These are phyloP conservation scores for Drosophila aff. DNA, from an alignment of 1,140 invertebrate species.

Conservation along the genomic window DNA sequence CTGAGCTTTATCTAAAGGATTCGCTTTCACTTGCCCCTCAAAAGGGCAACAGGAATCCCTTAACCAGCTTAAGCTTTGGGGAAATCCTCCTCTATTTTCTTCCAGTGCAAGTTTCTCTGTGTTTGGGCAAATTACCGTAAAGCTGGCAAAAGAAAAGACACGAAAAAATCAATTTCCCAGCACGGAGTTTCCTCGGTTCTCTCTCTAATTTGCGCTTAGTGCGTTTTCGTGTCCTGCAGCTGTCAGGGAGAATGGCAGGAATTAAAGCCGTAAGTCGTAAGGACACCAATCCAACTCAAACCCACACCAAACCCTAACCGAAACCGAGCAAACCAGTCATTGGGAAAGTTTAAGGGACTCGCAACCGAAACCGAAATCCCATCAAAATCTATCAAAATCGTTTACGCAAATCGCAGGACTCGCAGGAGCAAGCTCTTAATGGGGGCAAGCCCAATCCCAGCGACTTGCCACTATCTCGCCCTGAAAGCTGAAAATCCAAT, in stretches of 20 bases:
- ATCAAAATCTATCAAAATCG: conserved; percentile 82
- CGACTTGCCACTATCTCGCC: conserved; percentile 22
- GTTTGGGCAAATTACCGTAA: conserved; percentile 39
- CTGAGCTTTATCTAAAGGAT: background rate
- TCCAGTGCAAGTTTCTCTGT: background rate
- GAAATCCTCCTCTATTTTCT: background rate
- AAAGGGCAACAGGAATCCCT: background rate
- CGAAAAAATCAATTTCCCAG: conserved; percentile 69
- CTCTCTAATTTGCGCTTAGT: conserved; percentile 73
- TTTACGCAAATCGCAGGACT: conserved; percentile 73
- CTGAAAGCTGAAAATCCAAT: conserved; percentile 69
- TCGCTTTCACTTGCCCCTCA: background rate
- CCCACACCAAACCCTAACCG: background rate
- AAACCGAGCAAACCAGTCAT: conserved; percentile 16
- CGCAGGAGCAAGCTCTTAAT: conserved; percentile 33
- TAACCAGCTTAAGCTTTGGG: background rate
- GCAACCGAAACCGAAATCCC: conserved; percentile 60
- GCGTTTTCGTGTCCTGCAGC: conserved; percentile 73
- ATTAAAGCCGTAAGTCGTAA: conserved; percentile 58
- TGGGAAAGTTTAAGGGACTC: conserved; percentile 19
- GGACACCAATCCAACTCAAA: conserved; percentile 22
- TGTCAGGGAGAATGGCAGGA: conserved; percentile 40
- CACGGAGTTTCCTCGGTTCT: conserved; percentile 23
- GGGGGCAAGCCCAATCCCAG: conserved; percentile 1
- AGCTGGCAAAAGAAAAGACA: conserved; percentile 57